Percentiles rank a stretch among this genome's conserved stretches.
These are phyloP conservation scores for Mimachlamys varia DNA, from an alignment of 2,888 invertebrate genomes.

Conservation along the genomic window DNA sequence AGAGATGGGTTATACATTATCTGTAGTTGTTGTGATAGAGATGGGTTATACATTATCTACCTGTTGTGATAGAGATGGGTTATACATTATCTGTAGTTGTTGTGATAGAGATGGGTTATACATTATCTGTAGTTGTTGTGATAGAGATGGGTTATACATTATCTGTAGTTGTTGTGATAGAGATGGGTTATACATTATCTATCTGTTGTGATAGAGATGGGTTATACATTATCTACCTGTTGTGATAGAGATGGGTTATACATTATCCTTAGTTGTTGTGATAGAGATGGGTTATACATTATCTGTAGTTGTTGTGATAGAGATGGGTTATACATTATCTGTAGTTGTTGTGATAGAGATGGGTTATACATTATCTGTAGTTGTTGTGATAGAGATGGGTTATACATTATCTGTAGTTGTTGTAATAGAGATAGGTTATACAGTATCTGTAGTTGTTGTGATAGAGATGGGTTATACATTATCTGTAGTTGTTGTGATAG, in stretches of 20 bases:
- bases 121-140: constrained; percentile 49
- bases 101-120: too few relatives aligned
- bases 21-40: constrained; percentile 53
- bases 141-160: too few relatives aligned
- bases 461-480: too few relatives aligned
- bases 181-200: too few relatives aligned
- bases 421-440: too few relatives aligned
- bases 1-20: too few relatives aligned
- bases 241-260: too few relatives aligned
- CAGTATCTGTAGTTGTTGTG: constrained; percentile 49
- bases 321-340: background rate
- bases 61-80: constrained; percentile 58
- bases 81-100: constrained; percentile 44
- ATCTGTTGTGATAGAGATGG: too few relatives aligned
- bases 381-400: too few relatives aligned
- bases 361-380: constrained; percentile 42
- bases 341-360: constrained; percentile 52
- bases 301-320: constrained; percentile 52
- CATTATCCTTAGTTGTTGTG: too few relatives aligned
- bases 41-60: constrained; percentile 51
- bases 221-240: constrained; percentile 63
- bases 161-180: constrained; percentile 52
- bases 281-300: too few relatives aligned
- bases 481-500: constrained; percentile 52
- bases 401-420: constrained; percentile 44